Evolutionary conservation across 1,140 invertebrate genomes (phyloP), one percentile per base, ranked within the genome.

Genomic region (Trissolcus basalis): DNA sequence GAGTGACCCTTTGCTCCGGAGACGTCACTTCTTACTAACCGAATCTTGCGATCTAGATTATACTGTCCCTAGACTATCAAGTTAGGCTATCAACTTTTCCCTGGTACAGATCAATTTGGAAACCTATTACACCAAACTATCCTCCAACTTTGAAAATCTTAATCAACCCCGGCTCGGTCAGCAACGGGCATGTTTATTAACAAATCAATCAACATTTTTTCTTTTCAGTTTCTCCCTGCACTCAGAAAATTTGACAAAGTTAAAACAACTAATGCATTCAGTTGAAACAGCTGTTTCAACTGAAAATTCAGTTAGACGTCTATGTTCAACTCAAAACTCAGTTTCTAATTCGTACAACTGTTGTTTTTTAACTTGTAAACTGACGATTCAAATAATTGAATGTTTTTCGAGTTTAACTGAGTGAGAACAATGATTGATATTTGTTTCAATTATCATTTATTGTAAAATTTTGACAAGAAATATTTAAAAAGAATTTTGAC

Each of bases 121-220:
- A 71, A 63, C 39, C 59, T 58, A 63, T 71, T 71, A 63, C 58
- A 56, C 8, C 32, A 58, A 71, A 71, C 59, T 71, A 58, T 35
- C 36, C 16, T 1, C n/a, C 3, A 55, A 70, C 56, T 70, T 61
- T 43, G 56, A 50, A 61, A 71, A 63, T 63, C 45, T 71, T 56
- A 19, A 63, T 51, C 44, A 55, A 70, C 41, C 54, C 16, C 19
- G 33, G 14, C 13, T 49, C 36, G 10, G 5, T 14, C 45, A 35
- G 15, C 2, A 11, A 15, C 35, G 35, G n/a, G 41, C 14, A 44
- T 32, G 36, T 43, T 56, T 53, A 56, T 43, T 50, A 56, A 15
- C 41, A 44, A 36, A 43, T 43, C 51, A 67, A 33, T 43, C 12
- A 47, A n/a, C 10, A 15, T 33, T 16, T 44, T 56, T 33, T 44